Percentiles rank a stretch among this genome's conserved stretches.
Evolutionary conservation across 2,888 invertebrate genomes (phyloP).

Genomic region (Drosophila kambysellisi): DNA sequence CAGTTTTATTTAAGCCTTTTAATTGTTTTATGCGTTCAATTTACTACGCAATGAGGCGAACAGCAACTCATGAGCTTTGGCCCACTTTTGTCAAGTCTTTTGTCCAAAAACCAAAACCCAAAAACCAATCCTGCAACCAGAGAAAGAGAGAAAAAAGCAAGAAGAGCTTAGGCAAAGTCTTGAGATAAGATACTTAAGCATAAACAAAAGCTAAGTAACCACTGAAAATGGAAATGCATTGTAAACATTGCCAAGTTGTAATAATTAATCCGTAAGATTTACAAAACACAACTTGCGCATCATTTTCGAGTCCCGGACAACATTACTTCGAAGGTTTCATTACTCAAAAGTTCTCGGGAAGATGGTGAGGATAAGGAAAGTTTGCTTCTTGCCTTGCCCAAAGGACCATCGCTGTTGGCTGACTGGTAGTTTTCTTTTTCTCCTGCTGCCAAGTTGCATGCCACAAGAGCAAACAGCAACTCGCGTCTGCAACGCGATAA

Average conservation of each 20-base stretch:
- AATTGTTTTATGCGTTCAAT: constrained; percentile 53
- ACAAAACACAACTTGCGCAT: constrained; percentile 68
- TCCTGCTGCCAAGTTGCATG: constrained; percentile 55
- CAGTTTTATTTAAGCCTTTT: constrained; percentile 36
- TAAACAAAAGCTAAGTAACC: constrained; percentile 41
- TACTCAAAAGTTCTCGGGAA: constrained; percentile 58
- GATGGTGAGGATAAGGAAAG: background rate
- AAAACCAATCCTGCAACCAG: background rate
- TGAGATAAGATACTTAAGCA: constrained; percentile 50
- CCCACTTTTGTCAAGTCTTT: constrained; percentile 10
- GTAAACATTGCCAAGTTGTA: constrained; percentile 78
- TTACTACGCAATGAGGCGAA: constrained; percentile 40
- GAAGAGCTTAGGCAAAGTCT: constrained; percentile 22
- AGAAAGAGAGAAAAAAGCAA: background rate
- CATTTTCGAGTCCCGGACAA: constrained; percentile 45
- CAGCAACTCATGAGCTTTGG: background rate
- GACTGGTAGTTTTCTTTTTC: constrained; percentile 34
- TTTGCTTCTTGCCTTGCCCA: constrained; percentile 30
- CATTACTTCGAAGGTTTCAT: constrained; percentile 51
- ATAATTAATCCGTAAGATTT: constrained; percentile 82
- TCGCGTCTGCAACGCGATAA: constrained; percentile 45
- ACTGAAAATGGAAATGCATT: constrained; percentile 56
- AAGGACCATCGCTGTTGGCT: constrained; percentile 47
- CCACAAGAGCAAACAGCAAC: constrained; percentile 65
- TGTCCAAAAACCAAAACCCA: constrained; percentile 5